phyloP scores from a whole-genome alignment of 2,888 invertebrate species.

The Cryptocheilus praepositus region DNA sequence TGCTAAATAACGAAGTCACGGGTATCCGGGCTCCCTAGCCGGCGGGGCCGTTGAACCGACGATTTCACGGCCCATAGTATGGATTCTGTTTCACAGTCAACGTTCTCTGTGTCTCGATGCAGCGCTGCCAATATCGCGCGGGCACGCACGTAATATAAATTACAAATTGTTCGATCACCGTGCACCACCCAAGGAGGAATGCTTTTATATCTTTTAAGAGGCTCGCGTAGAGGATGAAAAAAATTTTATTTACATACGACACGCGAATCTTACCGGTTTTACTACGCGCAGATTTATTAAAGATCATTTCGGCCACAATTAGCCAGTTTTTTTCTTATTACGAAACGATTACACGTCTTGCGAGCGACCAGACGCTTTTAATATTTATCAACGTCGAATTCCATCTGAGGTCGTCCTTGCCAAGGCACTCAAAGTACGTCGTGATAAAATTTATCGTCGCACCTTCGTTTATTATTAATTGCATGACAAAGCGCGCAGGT shows the following conservation, averaged over 20 bases:
- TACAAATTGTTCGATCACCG: no score
- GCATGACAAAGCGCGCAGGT: slow-evolving; percentile 26
- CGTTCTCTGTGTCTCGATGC: no score
- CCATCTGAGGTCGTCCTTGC: slow-evolving; percentile 7
- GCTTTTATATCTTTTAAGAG: no score
- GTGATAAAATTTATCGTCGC: slow-evolving; percentile 11
- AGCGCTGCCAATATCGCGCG: no score
- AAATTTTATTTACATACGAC: slow-evolving; percentile 4
- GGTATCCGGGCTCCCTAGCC: no score
- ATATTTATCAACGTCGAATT: slow-evolving; percentile 6
- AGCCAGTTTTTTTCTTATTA: background rate
- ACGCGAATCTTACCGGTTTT: no score
- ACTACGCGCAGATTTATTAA: slow-evolving; percentile 1
- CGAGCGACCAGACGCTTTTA: background rate
- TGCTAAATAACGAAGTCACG: no score
- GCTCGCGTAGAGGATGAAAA: background rate
- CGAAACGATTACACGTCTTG: slow-evolving; percentile 4
- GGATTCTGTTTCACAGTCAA: no score
- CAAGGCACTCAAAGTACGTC: slow-evolving; percentile 7
- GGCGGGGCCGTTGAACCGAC: no score
- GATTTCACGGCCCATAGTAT: no score
- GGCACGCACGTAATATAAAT: no score
- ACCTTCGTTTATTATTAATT: slow-evolving; percentile 24
- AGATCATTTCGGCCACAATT: background rate
- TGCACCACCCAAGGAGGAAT: no score